Evolutionary conservation across 2,113 vertebrate genomes (phyloP), one percentile per base, ranked within the genome.

Genomic region (Ramphastos sulfuratus): DNA sequence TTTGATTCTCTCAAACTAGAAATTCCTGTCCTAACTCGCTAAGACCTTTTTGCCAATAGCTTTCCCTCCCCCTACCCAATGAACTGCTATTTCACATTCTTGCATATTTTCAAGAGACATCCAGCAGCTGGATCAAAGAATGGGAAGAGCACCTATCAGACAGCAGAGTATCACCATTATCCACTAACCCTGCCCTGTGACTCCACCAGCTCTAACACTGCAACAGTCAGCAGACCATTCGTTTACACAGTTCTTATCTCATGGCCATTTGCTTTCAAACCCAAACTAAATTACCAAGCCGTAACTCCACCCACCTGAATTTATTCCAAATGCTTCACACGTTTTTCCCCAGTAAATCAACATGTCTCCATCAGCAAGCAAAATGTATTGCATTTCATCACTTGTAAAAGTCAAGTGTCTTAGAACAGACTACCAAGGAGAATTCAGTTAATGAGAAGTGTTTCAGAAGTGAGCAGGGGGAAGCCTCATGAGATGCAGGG

Each of bases 361-460:
- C 84, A 84, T 28, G 48, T 87, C 71, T 84, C 63, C 82, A 90
- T 63, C 37, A 13, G 61, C 71, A 90, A 91, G 82, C 78, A 81
- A 88, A 76, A 69, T 92, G 81, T 84, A 94, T 23, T 23, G 4
- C 92, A 60, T 94, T 96, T 95, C 69, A 85, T 79, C 85, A 67
- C 78, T 93, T 83, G 85, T 86, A 87, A 90, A 96, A 96, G 78
- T 96, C 93, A 94, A 96, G 94, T 78, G 69, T 86, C 92, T 94
- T 69, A 79, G 82, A 92, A 84, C 28, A 89, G 74, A 87, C 63
- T 73, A 85, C 87, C 65, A 92, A 54, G 75, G 88, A 91, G 67
- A 94, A 89, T 92, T 81, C 87, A 69, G 88, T 83, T 93, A 91
- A 94, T 52, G 55, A 95, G 64, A 94, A 92, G 60, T 64, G 86